Percentiles rank a stretch among this genome's conserved stretches.
These are phyloP conservation scores for Odontophorus gujanensis DNA, from an alignment of 2,113 vertebrate species.

Conservation along the genomic window DNA sequence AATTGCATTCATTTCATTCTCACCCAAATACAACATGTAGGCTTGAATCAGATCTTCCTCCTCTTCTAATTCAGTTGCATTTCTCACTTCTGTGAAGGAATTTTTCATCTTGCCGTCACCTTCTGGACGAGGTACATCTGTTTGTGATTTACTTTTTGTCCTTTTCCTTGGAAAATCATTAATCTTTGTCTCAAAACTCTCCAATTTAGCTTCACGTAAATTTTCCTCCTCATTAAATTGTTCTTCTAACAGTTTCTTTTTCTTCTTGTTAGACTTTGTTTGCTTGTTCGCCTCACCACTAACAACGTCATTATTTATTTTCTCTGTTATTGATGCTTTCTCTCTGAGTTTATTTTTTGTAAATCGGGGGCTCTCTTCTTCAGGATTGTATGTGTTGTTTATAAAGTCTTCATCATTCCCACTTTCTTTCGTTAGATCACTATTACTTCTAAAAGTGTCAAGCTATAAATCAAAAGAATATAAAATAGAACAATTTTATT, in stretches of 20 bases:
- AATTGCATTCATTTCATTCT: slow-evolving; percentile 82
- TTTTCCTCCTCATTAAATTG: slow-evolving; percentile 66
- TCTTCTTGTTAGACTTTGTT: slow-evolving; percentile 75
- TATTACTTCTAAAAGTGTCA: slow-evolving; percentile 81
- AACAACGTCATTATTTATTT: slow-evolving; percentile 77
- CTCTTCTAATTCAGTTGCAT: slow-evolving; percentile 68
- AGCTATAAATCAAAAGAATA: slow-evolving; percentile 80
- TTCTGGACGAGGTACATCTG: slow-evolving; percentile 64
- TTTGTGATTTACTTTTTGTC: slow-evolving; percentile 53
- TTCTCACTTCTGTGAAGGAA: slow-evolving; percentile 55
- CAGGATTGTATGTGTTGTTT: slow-evolving; percentile 77
- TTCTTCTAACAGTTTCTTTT: slow-evolving; percentile 66
- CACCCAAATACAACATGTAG: slow-evolving; percentile 85
- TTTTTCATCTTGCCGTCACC: slow-evolving; percentile 71
- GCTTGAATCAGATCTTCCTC: slow-evolving; percentile 83
- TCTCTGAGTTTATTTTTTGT: slow-evolving; percentile 83
- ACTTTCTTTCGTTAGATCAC: slow-evolving; percentile 80
- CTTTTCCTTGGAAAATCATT: slow-evolving; percentile 55
- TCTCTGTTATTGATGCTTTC: slow-evolving; percentile 71
- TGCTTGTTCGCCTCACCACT: slow-evolving; percentile 69
- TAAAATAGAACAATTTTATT: neutral
- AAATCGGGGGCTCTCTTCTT: slow-evolving; percentile 81
- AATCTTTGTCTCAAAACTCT: slow-evolving; percentile 47
- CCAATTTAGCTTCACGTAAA: slow-evolving; percentile 37
- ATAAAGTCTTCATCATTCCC: slow-evolving; percentile 81